Percentiles rank a stretch among this genome's conserved stretches.
Conservation (phyloP, 2,797 vertebrate species). For the Sebastes nivosus region DNA sequence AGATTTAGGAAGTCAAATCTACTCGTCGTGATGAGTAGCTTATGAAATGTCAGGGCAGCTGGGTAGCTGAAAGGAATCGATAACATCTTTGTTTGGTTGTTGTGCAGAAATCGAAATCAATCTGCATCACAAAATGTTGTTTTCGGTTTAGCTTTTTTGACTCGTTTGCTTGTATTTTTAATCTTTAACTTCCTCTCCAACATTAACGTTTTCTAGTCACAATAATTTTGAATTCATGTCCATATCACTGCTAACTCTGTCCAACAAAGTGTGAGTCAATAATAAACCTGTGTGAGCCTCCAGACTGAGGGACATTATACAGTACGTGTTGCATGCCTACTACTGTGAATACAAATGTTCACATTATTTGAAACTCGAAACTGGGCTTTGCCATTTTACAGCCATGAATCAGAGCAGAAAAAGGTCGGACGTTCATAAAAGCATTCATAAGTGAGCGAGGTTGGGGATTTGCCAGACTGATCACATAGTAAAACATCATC, state of each 20-base stretch:
- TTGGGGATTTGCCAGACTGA: background rate
- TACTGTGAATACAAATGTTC: constrained; percentile 44
- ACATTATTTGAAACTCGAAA: constrained; percentile 11
- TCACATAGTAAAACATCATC: constrained; percentile 10
- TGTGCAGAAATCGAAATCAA: background rate
- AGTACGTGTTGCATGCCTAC: background rate
- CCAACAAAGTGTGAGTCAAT: constrained; percentile 12
- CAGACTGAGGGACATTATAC: constrained; percentile 6
- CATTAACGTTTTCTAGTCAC: background rate
- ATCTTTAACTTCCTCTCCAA: background rate
- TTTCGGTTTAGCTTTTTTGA: background rate
- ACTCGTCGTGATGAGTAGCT: background rate
- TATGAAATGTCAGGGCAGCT: constrained; percentile 8
- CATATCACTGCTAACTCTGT: background rate
- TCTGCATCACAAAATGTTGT: background rate
- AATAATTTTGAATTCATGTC: background rate
- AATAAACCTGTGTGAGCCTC: constrained; percentile 11
- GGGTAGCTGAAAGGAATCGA: background rate
- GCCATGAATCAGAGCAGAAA: background rate
- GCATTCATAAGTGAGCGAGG: background rate
- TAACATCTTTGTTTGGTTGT: background rate
- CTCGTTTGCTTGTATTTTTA: background rate
- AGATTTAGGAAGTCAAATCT: constrained; percentile 10
- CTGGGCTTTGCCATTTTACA: constrained; percentile 15
- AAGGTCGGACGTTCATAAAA: constrained; percentile 1